Percentiles rank a stretch among this genome's conserved stretches.
Evolutionary conservation across 2,113 vertebrate genomes (phyloP).

Genomic region (Xenopus borealis): DNA sequence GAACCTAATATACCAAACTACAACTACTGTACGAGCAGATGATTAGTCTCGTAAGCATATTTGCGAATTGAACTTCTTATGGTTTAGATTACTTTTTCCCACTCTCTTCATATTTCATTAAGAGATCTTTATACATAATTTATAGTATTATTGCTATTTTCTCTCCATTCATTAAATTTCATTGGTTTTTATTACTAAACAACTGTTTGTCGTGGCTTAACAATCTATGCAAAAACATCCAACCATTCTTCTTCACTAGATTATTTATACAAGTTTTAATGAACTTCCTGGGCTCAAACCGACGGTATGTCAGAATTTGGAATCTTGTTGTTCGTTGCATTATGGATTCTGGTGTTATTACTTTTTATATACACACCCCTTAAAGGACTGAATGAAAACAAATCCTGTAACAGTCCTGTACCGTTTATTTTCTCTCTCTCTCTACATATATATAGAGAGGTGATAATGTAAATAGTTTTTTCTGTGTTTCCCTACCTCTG

Average conservation of each 20-base stretch:
- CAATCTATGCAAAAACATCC: conserved; percentile 1
- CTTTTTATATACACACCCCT: too few species aligned
- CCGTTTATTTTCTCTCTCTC: too few species aligned
- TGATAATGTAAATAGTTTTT: too few species aligned
- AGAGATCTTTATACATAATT: not conserved
- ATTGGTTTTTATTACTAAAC: not conserved
- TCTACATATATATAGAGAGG: too few species aligned
- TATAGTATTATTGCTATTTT: not conserved
- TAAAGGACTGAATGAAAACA: too few species aligned
- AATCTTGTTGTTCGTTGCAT: too few species aligned
- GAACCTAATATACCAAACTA: not conserved
- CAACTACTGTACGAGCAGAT: not conserved
- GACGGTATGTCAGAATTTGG: too few species aligned
- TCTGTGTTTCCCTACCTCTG: too few species aligned
- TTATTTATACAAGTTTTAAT: too few species aligned
- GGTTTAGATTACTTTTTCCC: not conserved
- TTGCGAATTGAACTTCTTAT: not conserved
- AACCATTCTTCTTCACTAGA: not conserved
- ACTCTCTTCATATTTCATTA: not conserved
- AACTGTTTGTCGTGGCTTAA: not conserved
- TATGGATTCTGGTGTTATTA: too few species aligned
- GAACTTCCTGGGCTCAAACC: too few species aligned
- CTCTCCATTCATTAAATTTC: not conserved
- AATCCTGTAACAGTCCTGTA: too few species aligned
- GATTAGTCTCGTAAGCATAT: not conserved